Evolutionary conservation across 1,140 invertebrate species (phyloP), one percentile per base, ranked within the genome.

Genomic region (Callitettix versicolor): DNA sequence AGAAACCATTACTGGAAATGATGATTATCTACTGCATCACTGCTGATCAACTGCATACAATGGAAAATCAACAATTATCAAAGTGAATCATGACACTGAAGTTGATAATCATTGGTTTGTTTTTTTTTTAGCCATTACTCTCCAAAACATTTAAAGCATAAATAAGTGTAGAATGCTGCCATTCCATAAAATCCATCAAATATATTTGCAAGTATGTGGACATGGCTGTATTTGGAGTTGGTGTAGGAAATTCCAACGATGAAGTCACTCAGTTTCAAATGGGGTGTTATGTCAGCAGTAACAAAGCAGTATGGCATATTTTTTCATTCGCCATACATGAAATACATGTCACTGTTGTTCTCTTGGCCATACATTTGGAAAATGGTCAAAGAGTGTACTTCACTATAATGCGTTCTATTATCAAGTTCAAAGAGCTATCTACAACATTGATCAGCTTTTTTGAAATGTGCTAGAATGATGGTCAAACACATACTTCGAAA

Each of bases 401-500:
- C n/a, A n/a, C n/a, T n/a, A n/a, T n/a, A n/a, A n/a, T n/a, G 14
- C n/a, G n/a, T n/a, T n/a, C n/a, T n/a, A n/a, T n/a, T n/a, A n/a
- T n/a, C n/a, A n/a, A n/a, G n/a, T n/a, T n/a, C n/a, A n/a, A n/a
- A n/a, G n/a, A n/a, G n/a, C n/a, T n/a, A n/a, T n/a, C n/a, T n/a
- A n/a, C n/a, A n/a, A n/a, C n/a, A n/a, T n/a, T n/a, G n/a, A n/a
- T n/a, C n/a, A n/a, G 33, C 6, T 73, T 48, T n/a, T n/a, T n/a
- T n/a, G n/a, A n/a, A n/a, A n/a, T n/a, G n/a, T n/a, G n/a, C n/a
- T n/a, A n/a, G n/a, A n/a, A n/a, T n/a, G n/a, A n/a, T n/a, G n/a
- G n/a, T n/a, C n/a, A 15, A 14, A 33, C 18, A 56, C 71, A 22
- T 73, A 73, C 61, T 65, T 64, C 5, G 66, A 73, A 48, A 62